Conservation (phyloP, 2,888 invertebrate genomes). For the Drosophila rubida region DNA sequence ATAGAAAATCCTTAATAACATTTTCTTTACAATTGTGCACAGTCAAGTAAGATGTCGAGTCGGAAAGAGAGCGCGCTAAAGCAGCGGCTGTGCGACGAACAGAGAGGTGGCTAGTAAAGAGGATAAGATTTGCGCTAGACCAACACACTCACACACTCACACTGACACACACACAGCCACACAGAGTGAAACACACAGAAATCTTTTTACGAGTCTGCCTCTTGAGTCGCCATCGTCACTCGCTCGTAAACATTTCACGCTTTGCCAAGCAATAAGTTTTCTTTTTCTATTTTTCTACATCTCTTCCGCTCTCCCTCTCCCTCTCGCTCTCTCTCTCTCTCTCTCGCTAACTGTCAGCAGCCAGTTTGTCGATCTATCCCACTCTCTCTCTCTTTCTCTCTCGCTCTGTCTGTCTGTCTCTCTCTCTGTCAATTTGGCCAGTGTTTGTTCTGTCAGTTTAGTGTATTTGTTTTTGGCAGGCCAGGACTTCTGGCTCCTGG, state of each 20-base stretch:
- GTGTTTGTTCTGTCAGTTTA: conserved; percentile 53
- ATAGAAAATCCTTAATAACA: conserved; percentile 83
- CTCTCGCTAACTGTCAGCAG: conserved; percentile 2
- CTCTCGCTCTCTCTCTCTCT: conserved; percentile 3
- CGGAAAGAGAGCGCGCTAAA: conserved; percentile 1
- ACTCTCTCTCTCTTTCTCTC: conserved; percentile 21
- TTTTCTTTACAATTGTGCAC: conserved; percentile 77
- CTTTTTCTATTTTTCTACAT: conserved; percentile 15
- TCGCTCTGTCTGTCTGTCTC: conserved; percentile 7
- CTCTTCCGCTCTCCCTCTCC: neutral
- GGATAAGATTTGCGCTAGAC: conserved; percentile 63
- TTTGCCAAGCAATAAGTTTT: conserved; percentile 76
- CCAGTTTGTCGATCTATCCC: conserved; percentile 32
- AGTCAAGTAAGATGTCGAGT: conserved; percentile 27
- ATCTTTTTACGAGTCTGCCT: conserved; percentile 61
- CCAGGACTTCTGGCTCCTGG: conserved; percentile 30
- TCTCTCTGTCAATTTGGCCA: conserved; percentile 7
- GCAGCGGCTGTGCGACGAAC: neutral
- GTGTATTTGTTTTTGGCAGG: conserved; percentile 74
- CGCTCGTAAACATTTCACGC: conserved; percentile 81
- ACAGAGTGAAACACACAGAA: conserved; percentile 31
- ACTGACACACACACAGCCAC: conserved; percentile 15
- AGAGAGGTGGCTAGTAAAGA: conserved; percentile 42
- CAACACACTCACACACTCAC: conserved; percentile 34
- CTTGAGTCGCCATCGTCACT: conserved; percentile 73